A percentile compares a stretch with the other conserved stretches of the same genome.
Conservation (phyloP, 2,797 vertebrate species). For the Sebastes matsubarae region DNA sequence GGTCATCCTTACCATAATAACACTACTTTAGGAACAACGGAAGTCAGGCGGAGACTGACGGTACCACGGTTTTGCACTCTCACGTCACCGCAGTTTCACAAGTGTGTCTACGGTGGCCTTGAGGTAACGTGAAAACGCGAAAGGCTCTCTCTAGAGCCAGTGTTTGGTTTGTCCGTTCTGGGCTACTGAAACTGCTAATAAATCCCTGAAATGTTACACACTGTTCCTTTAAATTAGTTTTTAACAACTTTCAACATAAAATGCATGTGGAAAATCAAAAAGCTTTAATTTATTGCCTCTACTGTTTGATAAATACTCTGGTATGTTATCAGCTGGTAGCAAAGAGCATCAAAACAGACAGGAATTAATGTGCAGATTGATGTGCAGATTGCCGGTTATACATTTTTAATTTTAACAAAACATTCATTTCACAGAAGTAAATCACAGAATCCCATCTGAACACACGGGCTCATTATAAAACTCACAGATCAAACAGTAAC, state of each 20-base stretch:
- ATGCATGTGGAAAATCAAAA: neutral
- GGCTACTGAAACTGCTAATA: neutral
- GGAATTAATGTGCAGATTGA: neutral
- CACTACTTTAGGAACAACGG: neutral
- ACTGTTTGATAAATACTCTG: neutral
- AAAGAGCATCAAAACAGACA: neutral
- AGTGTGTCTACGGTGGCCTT: neutral
- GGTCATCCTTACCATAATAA: neutral
- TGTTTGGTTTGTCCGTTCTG: neutral
- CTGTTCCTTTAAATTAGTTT: neutral
- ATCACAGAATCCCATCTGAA: conserved; percentile 1
- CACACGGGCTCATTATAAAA: conserved; percentile 14
- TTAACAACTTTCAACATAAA: neutral
- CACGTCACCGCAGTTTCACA: neutral
- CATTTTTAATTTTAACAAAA: neutral
- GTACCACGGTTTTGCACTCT: neutral
- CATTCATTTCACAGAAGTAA: neutral
- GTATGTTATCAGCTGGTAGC: neutral
- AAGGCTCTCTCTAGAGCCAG: neutral
- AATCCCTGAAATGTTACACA: neutral
- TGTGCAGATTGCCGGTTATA: neutral
- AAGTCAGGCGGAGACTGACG: neutral
- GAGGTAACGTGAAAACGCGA: neutral
- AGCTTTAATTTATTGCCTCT: neutral
- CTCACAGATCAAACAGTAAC: conserved; percentile 34